These are phyloP conservation scores for Sphaerodactylus townsendi DNA, from an alignment of 2,113 vertebrate genomes.

Conservation along the genomic window DNA sequence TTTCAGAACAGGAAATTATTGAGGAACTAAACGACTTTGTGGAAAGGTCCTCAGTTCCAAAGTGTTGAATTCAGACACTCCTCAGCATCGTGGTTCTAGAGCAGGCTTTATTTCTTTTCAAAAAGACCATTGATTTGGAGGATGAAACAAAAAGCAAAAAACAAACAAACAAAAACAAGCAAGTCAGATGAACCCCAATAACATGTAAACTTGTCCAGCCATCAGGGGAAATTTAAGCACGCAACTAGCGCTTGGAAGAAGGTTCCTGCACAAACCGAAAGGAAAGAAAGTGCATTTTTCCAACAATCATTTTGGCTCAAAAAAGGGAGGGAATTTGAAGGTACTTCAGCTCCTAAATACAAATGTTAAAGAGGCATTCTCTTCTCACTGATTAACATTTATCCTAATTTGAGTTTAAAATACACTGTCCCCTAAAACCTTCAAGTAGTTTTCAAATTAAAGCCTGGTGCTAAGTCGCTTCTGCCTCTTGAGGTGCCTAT, in stretches of 20 bases:
- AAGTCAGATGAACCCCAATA: not conserved
- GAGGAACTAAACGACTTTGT: not conserved
- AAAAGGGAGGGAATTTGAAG: not conserved
- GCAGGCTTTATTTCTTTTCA: not conserved
- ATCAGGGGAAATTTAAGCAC: not conserved
- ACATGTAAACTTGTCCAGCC: conserved; percentile 69
- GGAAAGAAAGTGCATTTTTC: conserved; percentile 10
- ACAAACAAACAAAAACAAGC: too few species aligned
- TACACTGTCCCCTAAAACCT: not conserved
- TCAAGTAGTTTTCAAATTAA: not conserved
- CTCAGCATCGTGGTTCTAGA: not conserved
- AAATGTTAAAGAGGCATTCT: not conserved
- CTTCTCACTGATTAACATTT: fast-evolving
- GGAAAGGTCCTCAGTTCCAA: too few species aligned
- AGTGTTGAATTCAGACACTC: not conserved
- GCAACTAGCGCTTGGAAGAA: conserved; percentile 43
- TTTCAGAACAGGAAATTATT: too few species aligned
- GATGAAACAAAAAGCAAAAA: not conserved
- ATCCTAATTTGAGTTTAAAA: not conserved
- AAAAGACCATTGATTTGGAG: not conserved
- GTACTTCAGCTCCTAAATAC: not conserved
- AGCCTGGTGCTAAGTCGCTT: not conserved
- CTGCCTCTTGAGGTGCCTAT: not conserved
- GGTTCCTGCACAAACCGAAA: conserved; percentile 45
- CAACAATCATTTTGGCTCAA: not conserved